These are phyloP conservation scores for Eulemur albifrons DNA, from an alignment of 2,797 vertebrate genomes.

Conservation along the genomic window DNA sequence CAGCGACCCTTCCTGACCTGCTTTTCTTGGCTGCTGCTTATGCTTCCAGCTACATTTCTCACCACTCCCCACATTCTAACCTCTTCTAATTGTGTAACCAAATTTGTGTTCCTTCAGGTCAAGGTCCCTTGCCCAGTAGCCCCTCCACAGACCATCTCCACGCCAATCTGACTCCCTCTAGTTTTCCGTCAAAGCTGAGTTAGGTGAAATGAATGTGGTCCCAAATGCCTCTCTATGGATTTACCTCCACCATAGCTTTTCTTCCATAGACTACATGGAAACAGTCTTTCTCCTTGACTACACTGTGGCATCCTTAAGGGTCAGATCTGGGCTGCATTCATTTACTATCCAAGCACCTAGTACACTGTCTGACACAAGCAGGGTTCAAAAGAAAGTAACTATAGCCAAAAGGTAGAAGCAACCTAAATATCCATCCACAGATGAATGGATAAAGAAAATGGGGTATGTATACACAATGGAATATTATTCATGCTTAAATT, in stretches of 20 bases:
- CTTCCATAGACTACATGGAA: neutral
- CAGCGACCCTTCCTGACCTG: no score
- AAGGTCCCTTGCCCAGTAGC: neutral
- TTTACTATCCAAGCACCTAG: neutral
- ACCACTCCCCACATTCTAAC: no score
- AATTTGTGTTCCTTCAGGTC: neutral
- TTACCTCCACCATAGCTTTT: neutral
- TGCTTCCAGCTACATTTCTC: neutral
- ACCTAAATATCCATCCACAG: neutral
- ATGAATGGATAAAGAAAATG: neutral
- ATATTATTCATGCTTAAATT: neutral
- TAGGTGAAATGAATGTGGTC: neutral
- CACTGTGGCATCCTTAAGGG: neutral
- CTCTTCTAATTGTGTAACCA: neutral
- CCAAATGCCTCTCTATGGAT: neutral
- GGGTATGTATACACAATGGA: fast-evolving
- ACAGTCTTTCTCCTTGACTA: neutral
- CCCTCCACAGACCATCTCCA: neutral
- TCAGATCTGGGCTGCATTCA: neutral
- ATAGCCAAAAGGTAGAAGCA: neutral
- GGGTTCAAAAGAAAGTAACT: neutral
- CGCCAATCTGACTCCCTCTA: neutral
- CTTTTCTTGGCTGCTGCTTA: neutral
- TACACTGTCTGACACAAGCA: neutral
- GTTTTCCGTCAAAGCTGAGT: neutral